Percentiles rank a stretch among this genome's conserved stretches.
phyloP scores from a whole-genome alignment of 1,140 invertebrate genomes.

The Metopolophium dirhodum region DNA sequence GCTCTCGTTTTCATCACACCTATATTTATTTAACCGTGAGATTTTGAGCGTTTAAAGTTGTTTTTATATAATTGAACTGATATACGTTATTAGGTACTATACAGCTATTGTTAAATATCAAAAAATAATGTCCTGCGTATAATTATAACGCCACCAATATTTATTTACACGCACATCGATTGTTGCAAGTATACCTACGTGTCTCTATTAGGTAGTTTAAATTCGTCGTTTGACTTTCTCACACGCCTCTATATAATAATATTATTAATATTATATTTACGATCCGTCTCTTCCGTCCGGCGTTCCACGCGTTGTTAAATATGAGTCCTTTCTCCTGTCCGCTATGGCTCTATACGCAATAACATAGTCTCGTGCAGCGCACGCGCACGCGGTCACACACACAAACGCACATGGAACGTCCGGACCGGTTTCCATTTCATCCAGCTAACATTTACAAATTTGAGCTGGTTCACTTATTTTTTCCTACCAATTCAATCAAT shows the following conservation, averaged over 20 bases:
- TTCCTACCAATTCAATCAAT: neutral
- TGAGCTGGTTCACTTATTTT: constrained; percentile 15
- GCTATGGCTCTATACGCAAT: neutral
- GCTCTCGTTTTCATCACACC: neutral
- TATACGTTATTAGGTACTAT: neutral
- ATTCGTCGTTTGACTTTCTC: constrained; percentile 14
- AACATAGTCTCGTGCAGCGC: neutral
- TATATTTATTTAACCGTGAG: neutral
- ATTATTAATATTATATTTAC: neutral
- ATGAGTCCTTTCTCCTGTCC: neutral
- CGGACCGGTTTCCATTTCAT: constrained; percentile 21
- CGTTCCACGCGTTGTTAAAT: neutral
- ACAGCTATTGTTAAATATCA: neutral
- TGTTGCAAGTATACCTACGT: neutral
- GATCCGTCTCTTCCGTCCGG: neutral
- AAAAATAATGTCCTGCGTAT: neutral
- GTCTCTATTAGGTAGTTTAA: neutral
- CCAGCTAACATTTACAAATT: neutral
- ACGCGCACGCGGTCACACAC: neutral
- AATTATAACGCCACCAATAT: neutral
- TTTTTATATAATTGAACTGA: neutral
- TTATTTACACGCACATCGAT: neutral
- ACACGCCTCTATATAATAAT: neutral
- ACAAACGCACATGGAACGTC: neutral
- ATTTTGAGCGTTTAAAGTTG: neutral